phyloP scores from a whole-genome alignment of 2,113 vertebrate species.

The Chauna torquata region DNA sequence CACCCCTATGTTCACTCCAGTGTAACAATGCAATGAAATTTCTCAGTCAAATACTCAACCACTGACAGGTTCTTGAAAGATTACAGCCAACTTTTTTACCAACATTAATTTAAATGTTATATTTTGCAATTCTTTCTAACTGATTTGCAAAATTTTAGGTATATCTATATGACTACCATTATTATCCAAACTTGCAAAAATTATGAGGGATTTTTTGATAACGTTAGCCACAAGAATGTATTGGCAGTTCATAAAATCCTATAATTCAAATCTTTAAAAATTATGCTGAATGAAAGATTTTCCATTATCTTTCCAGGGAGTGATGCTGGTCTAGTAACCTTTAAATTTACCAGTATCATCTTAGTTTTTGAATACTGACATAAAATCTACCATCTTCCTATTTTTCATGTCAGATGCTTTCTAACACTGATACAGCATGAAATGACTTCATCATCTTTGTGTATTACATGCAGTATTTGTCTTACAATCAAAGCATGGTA shows the following conservation, averaged over 20 bases:
- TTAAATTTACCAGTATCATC: not conserved
- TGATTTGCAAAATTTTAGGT: not conserved
- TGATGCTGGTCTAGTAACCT: not conserved
- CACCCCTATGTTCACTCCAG: not conserved
- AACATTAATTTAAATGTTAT: not conserved
- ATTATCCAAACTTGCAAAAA: not conserved
- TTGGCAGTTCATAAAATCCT: not conserved
- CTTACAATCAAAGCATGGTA: not conserved
- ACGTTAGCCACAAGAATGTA: not conserved
- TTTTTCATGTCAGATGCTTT: not conserved
- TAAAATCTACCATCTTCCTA: not conserved
- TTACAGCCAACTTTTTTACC: not conserved
- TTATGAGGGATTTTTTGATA: not conserved
- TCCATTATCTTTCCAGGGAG: not conserved
- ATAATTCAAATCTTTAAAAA: not conserved
- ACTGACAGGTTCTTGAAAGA: not conserved
- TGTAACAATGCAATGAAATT: not conserved
- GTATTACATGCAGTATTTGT: not conserved
- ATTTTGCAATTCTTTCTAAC: not conserved
- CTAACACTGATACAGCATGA: not conserved
- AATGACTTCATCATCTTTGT: not conserved
- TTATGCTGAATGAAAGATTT: not conserved
- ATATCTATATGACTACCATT: not conserved
- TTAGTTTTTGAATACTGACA: not conserved
- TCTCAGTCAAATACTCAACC: not conserved